phyloP scores from a whole-genome alignment of 2,797 vertebrate species.

The Eleutherodactylus coqui region DNA sequence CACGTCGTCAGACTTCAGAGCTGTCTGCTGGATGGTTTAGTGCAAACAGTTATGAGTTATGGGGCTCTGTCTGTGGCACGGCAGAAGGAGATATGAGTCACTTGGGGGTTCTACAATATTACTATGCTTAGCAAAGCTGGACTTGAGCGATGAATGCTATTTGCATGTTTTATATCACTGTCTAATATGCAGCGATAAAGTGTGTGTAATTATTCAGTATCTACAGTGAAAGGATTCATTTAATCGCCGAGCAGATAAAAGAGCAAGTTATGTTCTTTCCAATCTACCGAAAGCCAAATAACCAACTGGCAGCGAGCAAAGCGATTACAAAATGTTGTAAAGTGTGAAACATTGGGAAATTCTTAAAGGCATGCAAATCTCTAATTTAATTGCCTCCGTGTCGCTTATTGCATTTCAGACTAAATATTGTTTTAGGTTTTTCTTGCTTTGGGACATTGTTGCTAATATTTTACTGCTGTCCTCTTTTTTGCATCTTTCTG shows the following conservation, averaged over 20 bases:
- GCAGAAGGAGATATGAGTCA: slow-evolving; percentile 52
- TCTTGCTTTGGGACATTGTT: not conserved
- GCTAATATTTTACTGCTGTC: not conserved
- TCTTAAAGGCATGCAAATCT: not conserved
- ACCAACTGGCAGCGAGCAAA: not conserved
- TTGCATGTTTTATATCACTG: slow-evolving; percentile 39
- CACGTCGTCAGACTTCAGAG: slow-evolving; percentile 45
- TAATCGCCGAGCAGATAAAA: slow-evolving; percentile 31
- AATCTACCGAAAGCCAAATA: slow-evolving; percentile 33
- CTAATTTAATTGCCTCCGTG: not conserved
- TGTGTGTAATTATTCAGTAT: slow-evolving; percentile 43
- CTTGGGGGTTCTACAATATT: slow-evolving; percentile 37
- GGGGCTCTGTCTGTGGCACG: slow-evolving; percentile 19
- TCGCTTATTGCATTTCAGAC: not conserved
- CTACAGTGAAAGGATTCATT: slow-evolving; percentile 31
- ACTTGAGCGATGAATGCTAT: slow-evolving; percentile 51
- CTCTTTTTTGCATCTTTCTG: not conserved
- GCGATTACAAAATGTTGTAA: not conserved
- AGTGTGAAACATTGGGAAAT: not conserved
- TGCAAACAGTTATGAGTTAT: slow-evolving; percentile 58
- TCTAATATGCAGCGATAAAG: slow-evolving; percentile 39
- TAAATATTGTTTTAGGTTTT: not conserved
- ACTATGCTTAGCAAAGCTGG: slow-evolving; percentile 35
- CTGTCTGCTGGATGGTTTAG: slow-evolving; percentile 44
- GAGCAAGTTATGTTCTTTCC: slow-evolving; percentile 6